Percentiles rank a stretch among this genome's conserved stretches.
Evolutionary conservation across 92 coral and sea anemone species (phyloP).

Genomic region (Pocillopora meandrina): DNA sequence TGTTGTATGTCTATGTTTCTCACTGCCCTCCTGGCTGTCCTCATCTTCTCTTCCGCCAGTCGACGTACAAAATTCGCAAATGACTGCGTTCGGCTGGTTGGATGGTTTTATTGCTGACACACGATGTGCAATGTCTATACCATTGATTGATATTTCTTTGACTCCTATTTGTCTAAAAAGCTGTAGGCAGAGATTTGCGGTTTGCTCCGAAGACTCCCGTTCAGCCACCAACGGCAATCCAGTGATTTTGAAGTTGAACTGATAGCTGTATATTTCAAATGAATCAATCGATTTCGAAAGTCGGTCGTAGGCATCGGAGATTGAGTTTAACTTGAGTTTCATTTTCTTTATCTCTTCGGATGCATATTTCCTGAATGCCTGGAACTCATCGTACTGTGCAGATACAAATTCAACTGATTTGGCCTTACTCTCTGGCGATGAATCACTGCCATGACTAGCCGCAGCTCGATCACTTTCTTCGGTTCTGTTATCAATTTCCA

Average conservation of each 20-base stretch:
- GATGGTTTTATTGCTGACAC: no score
- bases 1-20: conserved; percentile 17
- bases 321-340: no score
- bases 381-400: not conserved
- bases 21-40: conserved; percentile 43
- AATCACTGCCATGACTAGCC: no score
- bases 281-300: conserved; percentile 32
- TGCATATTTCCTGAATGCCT: not conserved
- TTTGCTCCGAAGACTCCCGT: conserved; percentile 40
- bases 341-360: not conserved
- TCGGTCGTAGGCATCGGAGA: not conserved
- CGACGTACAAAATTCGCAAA: conserved; percentile 46
- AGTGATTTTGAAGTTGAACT: conserved; percentile 41
- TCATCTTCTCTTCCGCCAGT: conserved; percentile 44
- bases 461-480: no score
- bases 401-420: conserved; percentile 8
- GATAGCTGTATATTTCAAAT: conserved; percentile 35
- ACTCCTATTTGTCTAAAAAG: conserved; percentile 43
- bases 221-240: conserved; percentile 32
- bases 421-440: not conserved
- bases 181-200: conserved; percentile 41
- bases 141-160: no score
- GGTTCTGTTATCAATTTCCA: no score
- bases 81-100: no score
- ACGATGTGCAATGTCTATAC: no score